These are phyloP conservation scores for Leuciscus waleckii DNA, from an alignment of 2,797 vertebrate genomes.

Conservation along the genomic window DNA sequence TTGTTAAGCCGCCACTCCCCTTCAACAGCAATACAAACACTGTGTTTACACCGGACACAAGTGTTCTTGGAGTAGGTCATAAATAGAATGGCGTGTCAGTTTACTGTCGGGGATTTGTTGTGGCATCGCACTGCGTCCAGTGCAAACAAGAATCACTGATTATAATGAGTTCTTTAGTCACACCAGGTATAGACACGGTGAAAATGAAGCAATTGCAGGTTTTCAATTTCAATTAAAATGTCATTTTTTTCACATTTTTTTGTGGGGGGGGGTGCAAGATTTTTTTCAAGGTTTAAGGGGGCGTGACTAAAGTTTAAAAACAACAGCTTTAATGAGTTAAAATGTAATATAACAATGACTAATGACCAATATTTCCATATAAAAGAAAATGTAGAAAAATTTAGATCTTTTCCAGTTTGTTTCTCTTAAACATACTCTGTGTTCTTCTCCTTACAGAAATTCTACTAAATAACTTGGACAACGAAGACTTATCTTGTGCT, in stretches of 20 bases:
- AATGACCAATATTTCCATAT: not conserved
- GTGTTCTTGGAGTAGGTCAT: no score
- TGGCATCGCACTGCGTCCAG: not conserved
- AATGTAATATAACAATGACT: no score
- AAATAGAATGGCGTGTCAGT: no score
- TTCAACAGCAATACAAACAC: not conserved
- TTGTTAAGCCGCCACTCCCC: no score
- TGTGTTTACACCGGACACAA: no score
- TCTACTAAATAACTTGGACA: conserved; percentile 29
- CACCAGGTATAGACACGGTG: not conserved
- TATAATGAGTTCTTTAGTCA: not conserved
- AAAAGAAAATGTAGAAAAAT: not conserved
- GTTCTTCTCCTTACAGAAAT: conserved; percentile 19
- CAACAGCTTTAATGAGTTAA: not conserved
- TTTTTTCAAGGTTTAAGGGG: not conserved
- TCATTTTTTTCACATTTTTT: accelerated
- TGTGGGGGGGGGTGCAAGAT: not conserved
- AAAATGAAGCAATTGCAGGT: not conserved
- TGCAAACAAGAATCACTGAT: not conserved
- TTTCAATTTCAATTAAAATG: not conserved
- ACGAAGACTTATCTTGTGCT: not conserved
- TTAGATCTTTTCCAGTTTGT: not conserved
- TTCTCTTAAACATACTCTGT: not conserved
- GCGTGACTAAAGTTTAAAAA: not conserved
- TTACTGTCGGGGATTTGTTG: no score